Evolutionary conservation across 1,140 invertebrate genomes (phyloP).

Genomic region (Saccostrea glomerata): DNA sequence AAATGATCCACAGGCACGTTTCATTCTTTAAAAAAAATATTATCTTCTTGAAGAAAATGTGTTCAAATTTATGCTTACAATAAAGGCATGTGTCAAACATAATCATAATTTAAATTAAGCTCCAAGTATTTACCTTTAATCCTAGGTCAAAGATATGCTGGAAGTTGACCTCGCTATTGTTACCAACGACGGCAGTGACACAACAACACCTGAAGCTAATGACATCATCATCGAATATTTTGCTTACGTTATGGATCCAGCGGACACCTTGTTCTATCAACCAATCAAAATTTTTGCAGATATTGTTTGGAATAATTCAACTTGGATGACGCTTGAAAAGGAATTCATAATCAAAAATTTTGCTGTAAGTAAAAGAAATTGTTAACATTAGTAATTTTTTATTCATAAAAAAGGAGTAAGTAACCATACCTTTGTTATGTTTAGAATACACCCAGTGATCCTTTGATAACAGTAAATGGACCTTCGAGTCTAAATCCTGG

Average conservation of each 20-base stretch:
- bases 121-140: not conserved
- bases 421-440: not conserved
- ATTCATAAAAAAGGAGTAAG: not conserved
- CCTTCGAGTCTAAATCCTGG: not conserved
- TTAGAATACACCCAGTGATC: not conserved
- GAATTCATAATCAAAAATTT: not conserved
- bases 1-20: not conserved
- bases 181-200: slow-evolving; percentile 10
- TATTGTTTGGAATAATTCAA: not conserved
- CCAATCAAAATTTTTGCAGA: slow-evolving; percentile 30
- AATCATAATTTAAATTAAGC: no score
- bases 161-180: slow-evolving; percentile 3
- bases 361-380: not conserved
- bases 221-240: slow-evolving; percentile 16
- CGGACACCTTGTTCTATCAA: not conserved
- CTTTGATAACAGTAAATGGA: not conserved
- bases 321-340: slow-evolving; percentile 3
- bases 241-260: slow-evolving; percentile 26
- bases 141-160: not conserved
- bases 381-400: not conserved
- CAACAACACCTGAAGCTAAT: not conserved
- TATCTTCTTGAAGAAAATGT: not conserved
- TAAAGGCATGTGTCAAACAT: no score
- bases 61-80: not conserved
- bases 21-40: not conserved